Base-by-base conservation (phyloP, 2,888 invertebrate genomes). In the Leuctra nigra region DNA sequence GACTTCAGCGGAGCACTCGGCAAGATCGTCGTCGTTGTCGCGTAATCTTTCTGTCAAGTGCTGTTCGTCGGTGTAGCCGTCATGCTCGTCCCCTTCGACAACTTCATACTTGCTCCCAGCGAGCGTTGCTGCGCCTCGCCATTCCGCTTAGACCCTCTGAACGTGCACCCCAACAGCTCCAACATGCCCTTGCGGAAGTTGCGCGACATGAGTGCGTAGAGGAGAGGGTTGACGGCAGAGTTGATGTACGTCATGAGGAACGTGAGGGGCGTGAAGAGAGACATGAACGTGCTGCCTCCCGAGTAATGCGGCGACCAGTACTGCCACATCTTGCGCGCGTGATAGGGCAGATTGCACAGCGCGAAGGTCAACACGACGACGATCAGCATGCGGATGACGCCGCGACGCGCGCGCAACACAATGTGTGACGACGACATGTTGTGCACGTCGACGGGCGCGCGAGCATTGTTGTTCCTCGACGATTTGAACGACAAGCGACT, bases 351-450 rank as follows among this genome's bases (percentile, higher is more conserved):
- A 71, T 93, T 91, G 74, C 93, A 92, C 35, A 92, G 68, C 14
- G 92, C 91, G 72, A 94, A 95, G 54, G 90, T 86, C 63, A 89
- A 78, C 50, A 94, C 92, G 48, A 95, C 88, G 24, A 89, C 86
- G 61, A 94, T 87, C 63, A 94, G 78, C 83, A 95, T 88, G 61
- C 90, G 83, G 63, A 94, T 90, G 50, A 94, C 93, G 48, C 90
- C 87, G 29, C 89, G 80, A 18, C 92, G 79, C 23, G 91, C 89
- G 53, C 84, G 80, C 59, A 92, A 72, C 11, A 88, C 86, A 69
- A 87, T 87, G 64, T 82, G 84, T 50, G 87, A 85, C 48, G 86
- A 78, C 63, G 83, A 83, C 29, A 84, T 82, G 66, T 84, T 76
- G 67, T 20, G 44, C 4, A 20, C 20, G 6, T 39, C 39, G 16